These are phyloP conservation scores for Dendrolimus houi DNA, from an alignment of 2,888 invertebrate genomes.

Conservation along the genomic window DNA sequence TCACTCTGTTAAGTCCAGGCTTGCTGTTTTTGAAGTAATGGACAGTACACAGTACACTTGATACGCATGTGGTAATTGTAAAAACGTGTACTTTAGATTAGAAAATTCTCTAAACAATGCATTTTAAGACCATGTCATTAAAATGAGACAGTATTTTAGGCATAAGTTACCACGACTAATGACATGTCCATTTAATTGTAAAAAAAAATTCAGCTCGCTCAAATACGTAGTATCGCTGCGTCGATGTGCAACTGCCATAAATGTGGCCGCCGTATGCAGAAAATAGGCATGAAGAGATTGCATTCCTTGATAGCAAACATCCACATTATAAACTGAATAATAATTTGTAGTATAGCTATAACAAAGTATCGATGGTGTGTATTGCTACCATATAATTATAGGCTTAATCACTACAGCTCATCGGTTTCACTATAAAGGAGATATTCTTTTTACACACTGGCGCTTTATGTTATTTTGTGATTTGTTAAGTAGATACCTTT, in stretches of 20 bases:
- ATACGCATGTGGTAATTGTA: too few species aligned
- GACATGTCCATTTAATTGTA: too few species aligned
- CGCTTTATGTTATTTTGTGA: background rate
- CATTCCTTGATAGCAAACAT: conserved; percentile 38
- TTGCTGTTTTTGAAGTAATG: too few species aligned
- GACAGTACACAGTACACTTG: too few species aligned
- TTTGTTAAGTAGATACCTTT: background rate
- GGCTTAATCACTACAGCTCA: background rate
- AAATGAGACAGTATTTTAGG: too few species aligned
- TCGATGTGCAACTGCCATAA: conserved; percentile 16
- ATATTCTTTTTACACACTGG: background rate
- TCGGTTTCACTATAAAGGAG: background rate
- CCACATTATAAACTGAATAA: conserved; percentile 30
- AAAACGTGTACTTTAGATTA: too few species aligned
- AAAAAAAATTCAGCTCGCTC: background rate
- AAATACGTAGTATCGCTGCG: background rate
- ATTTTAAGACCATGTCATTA: too few species aligned
- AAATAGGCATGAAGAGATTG: conserved; percentile 47
- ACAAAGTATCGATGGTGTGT: background rate
- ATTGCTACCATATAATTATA: background rate
- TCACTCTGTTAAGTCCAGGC: too few species aligned
- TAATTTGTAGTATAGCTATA: conserved; percentile 25
- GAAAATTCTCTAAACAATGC: too few species aligned
- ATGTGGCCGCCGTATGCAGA: conserved; percentile 33
- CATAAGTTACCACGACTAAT: too few species aligned